Base-by-base conservation (phyloP, 2,888 invertebrate species). In the Brachyptera putata region DNA sequence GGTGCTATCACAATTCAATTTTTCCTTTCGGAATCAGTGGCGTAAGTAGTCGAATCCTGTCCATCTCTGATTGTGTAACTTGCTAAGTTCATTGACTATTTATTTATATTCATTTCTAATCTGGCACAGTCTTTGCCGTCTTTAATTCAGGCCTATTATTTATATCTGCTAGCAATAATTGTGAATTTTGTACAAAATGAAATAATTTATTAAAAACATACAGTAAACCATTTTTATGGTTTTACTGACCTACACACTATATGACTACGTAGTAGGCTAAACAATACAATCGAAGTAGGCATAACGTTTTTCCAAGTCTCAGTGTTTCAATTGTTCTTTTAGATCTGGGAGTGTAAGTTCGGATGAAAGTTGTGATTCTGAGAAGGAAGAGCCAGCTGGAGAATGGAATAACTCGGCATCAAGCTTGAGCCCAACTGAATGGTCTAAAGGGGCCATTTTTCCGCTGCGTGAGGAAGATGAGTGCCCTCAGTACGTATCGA, bases 321-420 rank as follows among this genome's bases (percentile, higher is more conserved):
- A 30, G 4, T 39, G 3, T 7, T 14, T 24, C 21, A 4, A 13
- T 21, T 5, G 24, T 26, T 5, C 11, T 46, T 30, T 3, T 18
- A 61, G 85, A 78, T 81, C 81, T 67, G 83, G 82, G 74, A 83
- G 83, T 70, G 79, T 80, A 63, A 81, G 79, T 71, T 77, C 76
- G 55, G 77, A 79, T 69, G 77, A 78, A 68, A 77, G 76, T 67
- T 79, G 78, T 65, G 79, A 79, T 83, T 46, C 83, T 2, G 61
- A 57, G 43, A 61, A 57, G 36, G 57, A 57, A 34, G 57, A 57
- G 13, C 82, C 68, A 67, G 69, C 41, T 70, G 72, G 49, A 68
- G 65, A 57, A 39, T 61, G 61, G 61, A 18, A 21, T 9, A 50
- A 39, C 22, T 14, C 37, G 16, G 53, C 14, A n/a, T 14, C 26